A percentile compares a stretch with the other conserved stretches of the same genome.
Conservation (phyloP, 2,113 vertebrate species). For the Actenoides hombroni region DNA sequence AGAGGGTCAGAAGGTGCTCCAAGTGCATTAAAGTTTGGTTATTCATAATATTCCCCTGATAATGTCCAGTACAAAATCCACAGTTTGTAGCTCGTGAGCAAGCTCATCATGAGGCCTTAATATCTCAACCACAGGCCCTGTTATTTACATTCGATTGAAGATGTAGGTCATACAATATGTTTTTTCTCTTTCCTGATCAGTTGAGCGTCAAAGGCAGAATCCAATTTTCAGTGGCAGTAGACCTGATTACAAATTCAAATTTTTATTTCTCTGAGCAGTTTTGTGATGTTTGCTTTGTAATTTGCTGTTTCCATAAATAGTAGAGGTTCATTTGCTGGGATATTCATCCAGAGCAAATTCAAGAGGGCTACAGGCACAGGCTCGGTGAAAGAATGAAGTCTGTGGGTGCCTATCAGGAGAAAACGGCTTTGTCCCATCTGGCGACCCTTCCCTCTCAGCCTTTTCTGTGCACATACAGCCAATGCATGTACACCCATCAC, state of each 20-base stretch:
- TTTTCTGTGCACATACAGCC: not conserved
- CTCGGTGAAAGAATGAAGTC: not conserved
- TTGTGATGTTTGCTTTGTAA: conserved; percentile 13
- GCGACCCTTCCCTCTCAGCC: not conserved
- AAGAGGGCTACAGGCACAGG: not conserved
- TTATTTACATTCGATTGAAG: conserved; percentile 54
- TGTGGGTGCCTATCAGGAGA: not conserved
- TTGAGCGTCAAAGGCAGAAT: conserved; percentile 28
- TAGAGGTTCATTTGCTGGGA: not conserved
- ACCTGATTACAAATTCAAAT: conserved; percentile 30
- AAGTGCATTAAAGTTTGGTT: not conserved
- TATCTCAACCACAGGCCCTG: not conserved
- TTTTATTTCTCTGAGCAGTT: conserved; percentile 22
- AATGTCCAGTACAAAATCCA: not conserved
- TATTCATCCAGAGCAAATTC: not conserved
- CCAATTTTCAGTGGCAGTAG: conserved; percentile 13
- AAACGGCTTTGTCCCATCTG: not conserved
- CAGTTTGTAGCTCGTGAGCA: not conserved
- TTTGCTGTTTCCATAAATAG: not conserved
- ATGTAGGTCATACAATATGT: conserved; percentile 30
- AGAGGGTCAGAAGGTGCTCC: not conserved
- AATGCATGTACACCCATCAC: not conserved
- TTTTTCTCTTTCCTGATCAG: not conserved
- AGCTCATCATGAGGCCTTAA: not conserved
- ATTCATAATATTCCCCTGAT: not conserved